These are phyloP conservation scores for Mechanitis messenoides DNA, from an alignment of 2,888 invertebrate species.

Conservation along the genomic window DNA sequence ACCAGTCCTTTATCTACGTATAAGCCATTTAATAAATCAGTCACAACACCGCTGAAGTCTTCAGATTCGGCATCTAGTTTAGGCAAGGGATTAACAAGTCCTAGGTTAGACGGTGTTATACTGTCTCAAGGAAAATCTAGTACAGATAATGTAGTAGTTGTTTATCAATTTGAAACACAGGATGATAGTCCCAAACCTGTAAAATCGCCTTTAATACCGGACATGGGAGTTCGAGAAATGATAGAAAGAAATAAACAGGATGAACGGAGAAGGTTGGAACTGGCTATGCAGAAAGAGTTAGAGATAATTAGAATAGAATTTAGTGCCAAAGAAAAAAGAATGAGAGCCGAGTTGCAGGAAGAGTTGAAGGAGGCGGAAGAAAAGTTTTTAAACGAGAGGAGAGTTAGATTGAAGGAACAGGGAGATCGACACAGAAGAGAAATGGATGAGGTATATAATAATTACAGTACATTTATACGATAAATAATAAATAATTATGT, in stretches of 20 bases:
- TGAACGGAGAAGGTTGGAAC: constrained; percentile 56
- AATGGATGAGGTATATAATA: constrained; percentile 57
- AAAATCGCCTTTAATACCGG: constrained; percentile 58
- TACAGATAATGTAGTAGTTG: constrained; percentile 66
- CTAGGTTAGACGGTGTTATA: constrained; percentile 64
- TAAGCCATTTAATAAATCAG: constrained; percentile 52
- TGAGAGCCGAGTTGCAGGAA: constrained; percentile 70
- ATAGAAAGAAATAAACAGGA: constrained; percentile 55
- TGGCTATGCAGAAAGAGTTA: constrained; percentile 69
- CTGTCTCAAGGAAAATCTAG: constrained; percentile 67
- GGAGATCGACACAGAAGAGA: constrained; percentile 65
- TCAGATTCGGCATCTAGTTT: constrained; percentile 57
- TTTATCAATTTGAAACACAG: constrained; percentile 66
- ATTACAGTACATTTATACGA: neutral
- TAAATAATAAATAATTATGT: neutral
- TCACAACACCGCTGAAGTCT: constrained; percentile 47
- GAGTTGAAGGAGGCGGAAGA: constrained; percentile 72
- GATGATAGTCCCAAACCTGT: constrained; percentile 53
- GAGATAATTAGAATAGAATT: constrained; percentile 75
- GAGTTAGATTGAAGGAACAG: constrained; percentile 61
- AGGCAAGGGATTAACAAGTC: constrained; percentile 54
- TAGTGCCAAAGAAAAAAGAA: constrained; percentile 73
- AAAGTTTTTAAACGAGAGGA: constrained; percentile 60
- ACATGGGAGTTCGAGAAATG: constrained; percentile 61
- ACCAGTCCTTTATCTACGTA: constrained; percentile 56